A percentile compares a stretch with the other conserved stretches of the same genome.
Conservation (phyloP, 2,113 vertebrate genomes). For the Coptodon rendalli region DNA sequence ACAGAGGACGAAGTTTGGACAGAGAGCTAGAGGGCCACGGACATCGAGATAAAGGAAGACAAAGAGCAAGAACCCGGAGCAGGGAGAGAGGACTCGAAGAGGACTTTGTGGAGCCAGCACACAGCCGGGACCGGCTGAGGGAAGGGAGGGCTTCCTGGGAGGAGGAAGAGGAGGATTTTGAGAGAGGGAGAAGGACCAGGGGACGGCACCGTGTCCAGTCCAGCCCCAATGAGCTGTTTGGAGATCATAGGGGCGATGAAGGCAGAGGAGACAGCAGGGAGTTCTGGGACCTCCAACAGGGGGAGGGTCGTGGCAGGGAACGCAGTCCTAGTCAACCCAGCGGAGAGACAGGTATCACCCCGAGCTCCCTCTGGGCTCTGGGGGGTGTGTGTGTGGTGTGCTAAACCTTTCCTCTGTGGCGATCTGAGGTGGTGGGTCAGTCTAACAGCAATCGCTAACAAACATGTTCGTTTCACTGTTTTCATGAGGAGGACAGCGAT, state of each 20-base stretch:
- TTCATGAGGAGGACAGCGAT: neutral
- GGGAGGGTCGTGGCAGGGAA: constrained; percentile 29
- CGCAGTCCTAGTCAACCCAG: constrained; percentile 22
- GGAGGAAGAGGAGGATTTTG: constrained; percentile 13
- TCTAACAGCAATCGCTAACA: neutral
- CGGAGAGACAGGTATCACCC: constrained; percentile 80
- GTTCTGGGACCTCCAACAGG: neutral
- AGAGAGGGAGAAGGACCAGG: constrained; percentile 3
- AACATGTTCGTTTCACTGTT: neutral
- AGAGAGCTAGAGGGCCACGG: constrained; percentile 13
- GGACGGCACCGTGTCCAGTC: constrained; percentile 37
- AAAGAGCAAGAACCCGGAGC: constrained; percentile 32
- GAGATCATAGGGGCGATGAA: constrained; percentile 14
- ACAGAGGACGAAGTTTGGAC: constrained; percentile 14
- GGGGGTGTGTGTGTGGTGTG: constrained; percentile 40
- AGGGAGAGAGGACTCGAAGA: constrained; percentile 46
- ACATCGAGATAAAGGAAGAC: constrained; percentile 11
- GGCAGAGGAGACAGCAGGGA: constrained; percentile 11
- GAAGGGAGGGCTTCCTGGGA: constrained; percentile 13
- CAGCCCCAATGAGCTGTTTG: constrained; percentile 54
- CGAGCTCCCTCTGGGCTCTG: constrained; percentile 1
- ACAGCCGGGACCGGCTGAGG: neutral
- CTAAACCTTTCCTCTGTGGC: constrained; percentile 1
- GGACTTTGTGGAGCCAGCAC: neutral
- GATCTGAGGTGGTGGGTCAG: constrained; percentile 47